Evolutionary conservation across 2,797 vertebrate species (phyloP).

Genomic region (Helostoma temminkii): DNA sequence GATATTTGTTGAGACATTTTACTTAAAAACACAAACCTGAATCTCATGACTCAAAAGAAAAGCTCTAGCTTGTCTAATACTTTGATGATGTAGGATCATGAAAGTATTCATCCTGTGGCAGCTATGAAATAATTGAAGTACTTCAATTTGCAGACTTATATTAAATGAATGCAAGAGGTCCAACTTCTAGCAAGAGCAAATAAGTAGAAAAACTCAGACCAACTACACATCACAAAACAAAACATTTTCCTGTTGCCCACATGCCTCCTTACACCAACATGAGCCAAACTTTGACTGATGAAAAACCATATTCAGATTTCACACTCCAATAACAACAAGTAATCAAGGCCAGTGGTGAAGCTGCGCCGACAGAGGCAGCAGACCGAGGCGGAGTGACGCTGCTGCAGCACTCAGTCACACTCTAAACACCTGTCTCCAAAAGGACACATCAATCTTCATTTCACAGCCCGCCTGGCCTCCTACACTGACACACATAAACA

Average conservation of each 20-base stretch:
- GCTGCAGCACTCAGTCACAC: conserved; percentile 75
- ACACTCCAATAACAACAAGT: conserved; percentile 85
- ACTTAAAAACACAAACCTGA: no score
- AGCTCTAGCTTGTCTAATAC: no score
- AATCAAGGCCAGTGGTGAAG: conserved; percentile 79
- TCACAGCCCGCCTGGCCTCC: conserved; percentile 82
- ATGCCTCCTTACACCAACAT: conserved; percentile 50
- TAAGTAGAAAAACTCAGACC: conserved; percentile 32
- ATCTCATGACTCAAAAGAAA: background rate
- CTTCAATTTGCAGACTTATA: no score
- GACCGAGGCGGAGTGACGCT: conserved; percentile 73
- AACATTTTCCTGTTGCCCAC: conserved; percentile 38
- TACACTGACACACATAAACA: conserved; percentile 56
- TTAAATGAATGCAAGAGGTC: conserved; percentile 10
- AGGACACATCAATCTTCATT: conserved; percentile 88
- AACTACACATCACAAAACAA: conserved; percentile 43
- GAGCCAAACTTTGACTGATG: conserved; percentile 80
- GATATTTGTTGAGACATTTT: no score
- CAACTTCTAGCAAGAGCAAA: conserved; percentile 30
- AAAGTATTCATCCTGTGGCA: background rate
- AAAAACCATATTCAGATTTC: conserved; percentile 85
- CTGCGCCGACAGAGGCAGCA: conserved; percentile 65
- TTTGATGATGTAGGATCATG: no score
- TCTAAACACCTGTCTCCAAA: conserved; percentile 83
- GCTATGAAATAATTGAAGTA: no score